Evolutionary conservation across 2,113 vertebrate genomes (phyloP), one percentile per base, ranked within the genome.

Genomic region (Brienomyrus brachyistius): DNA sequence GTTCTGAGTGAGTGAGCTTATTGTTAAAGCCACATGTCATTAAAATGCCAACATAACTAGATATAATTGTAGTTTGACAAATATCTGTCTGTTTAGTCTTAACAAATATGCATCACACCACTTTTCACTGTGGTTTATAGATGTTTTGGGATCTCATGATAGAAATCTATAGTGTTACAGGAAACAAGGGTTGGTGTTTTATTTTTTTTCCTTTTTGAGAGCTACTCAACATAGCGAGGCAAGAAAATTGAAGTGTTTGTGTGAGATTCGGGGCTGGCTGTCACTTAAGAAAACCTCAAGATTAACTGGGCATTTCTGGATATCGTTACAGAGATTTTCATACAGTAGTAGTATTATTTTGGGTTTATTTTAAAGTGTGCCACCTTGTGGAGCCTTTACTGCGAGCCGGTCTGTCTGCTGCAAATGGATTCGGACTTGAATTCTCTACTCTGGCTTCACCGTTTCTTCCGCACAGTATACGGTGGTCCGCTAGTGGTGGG

Each of bases 231-330:
- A 80, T 80, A 1, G 17, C 7, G 15, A 43, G 35, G 62, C 27
- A 80, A 43, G 5, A 15, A 77, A 40, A 77, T 31, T 70, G 31
- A 40, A 80, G 35, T 80, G 70, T 35, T 40, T 59, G 13, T 77
- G 48, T 54, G 1, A n/a, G 48, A 51, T 23, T 50, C 19, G 48
- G 10, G 47, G 51, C 51, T 40, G 7, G 51, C 50, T 87, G 51
- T 56, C 48, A 15, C 51, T 51, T 31, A 87, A 87, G 85, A 40
- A 54, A 87, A n/a, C 21, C 23, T 27, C 15, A 40, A 43, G 74
- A 92, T 93, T 92, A 92, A 93, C 91, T 45, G 2, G 8, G 43
- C 47, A 43, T 11, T 35, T 54, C 10, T 27, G 62, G 21, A 48
- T 3, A 2, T 43, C 43, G 50, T 86, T 86, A 11, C 77, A 8